Evolutionary conservation across 2,888 invertebrate species (phyloP), one percentile per base, ranked within the genome.

Genomic region (Salticus scenicus): DNA sequence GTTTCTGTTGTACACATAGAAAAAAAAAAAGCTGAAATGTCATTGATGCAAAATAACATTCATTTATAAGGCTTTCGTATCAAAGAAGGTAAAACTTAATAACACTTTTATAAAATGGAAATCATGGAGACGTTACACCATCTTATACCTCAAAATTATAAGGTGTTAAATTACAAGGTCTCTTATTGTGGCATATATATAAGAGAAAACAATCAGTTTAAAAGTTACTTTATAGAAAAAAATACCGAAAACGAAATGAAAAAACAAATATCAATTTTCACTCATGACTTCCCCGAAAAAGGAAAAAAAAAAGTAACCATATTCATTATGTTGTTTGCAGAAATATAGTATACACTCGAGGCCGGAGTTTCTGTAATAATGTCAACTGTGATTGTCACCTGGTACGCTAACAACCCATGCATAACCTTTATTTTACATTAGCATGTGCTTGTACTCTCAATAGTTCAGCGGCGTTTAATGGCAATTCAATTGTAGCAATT

Each of bases 271-370:
- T 41, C n/a, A 27, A 41, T 41, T 30, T 37, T 41, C 78, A 71
- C 63, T 71, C 71, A 78, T 8, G 4, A 24, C 57, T 78, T 63
- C 57, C 57, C 24, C 5, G 20, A 57, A 57, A 57, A 37, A 37
- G 10, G 10, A n/a, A 7, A 10, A 37, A 37, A 51, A 66, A 66
- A 66, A 66, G 14, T 30, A 14, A 66, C 31, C 10, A 31, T 66
- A 30, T 66, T n/a, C 31, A 66, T 14, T 17, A 31, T 30, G 28
- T 31, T 66, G 66, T 14, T 17, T 12, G 17, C 31, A 7, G 17
- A 66, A 66, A 66, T 30, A n/a, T 31, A 14, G 66, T 66, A n/a
- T 31, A 30, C 5, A 66, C 31, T 66, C 66, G 66, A 66, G 66
- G 66, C 66, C 66, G 17, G 30, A 30, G 30, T n/a, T 31, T 17